Base-by-base conservation (phyloP, 2,888 invertebrate genomes). In the Argyra leucocephala region DNA sequence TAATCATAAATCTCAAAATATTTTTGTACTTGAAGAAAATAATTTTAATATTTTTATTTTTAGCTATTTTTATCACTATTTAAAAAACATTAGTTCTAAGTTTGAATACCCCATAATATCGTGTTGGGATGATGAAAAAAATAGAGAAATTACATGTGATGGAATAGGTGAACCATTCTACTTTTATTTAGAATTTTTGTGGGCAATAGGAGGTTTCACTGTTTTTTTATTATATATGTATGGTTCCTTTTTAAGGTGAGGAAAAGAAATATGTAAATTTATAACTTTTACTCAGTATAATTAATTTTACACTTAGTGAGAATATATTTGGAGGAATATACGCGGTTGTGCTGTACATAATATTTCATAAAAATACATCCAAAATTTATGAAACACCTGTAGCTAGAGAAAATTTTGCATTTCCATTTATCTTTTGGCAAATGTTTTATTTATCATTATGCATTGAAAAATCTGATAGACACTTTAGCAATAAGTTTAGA, bases 361-460 rank as follows among this genome's bases (percentile, higher is more conserved):
- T 86, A 73, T 93, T 93, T 77, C 93, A 94, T 76, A 85, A 85
- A 26, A 91, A 93, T 76, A 88, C 86, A 63, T 91, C 93, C 0
- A 81, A 93, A 62, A 91, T 93, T 4, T 91, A 91, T 73, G 92
- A 93, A 88, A 86, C 91, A 0, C 93, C 94, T 0, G 88, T 93
- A 58, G 83, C 93, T 62, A 80, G 94, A 24, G 94, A 95, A 78
- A 93, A 90, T 74, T 89, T 93, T 75, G 91, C 90, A 0, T 90
- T 89, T 73, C 94, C 94, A 0, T 82, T 91, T 58, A 82, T 92
- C 68, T 81, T 93, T 21, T 79, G 86, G 64, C 91, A 94, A 76
- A 86, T 88, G 79, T 86, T 88, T 72, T 81, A 85, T 26, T 81
- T 91, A 0, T 84, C 84, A 31, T 68, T 82, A 31, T 85, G 86